Base-by-base conservation (phyloP, 2,113 vertebrate species). In the Mus pahari region DNA sequence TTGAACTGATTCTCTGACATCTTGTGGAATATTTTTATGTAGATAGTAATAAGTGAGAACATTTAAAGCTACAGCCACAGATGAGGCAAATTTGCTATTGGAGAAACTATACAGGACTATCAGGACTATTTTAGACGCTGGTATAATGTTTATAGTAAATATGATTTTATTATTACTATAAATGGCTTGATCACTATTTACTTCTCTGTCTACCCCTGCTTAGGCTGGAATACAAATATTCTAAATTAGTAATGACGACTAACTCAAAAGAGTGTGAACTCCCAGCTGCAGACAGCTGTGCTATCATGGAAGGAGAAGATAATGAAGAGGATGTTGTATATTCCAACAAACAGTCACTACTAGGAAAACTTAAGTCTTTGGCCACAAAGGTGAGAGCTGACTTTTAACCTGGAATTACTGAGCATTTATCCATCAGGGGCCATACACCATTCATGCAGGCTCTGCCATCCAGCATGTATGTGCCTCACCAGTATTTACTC, bases 161-260 rank as follows among this genome's bases (percentile, higher is more conserved):
- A 45, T 81, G 12, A 31, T 20, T 70, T 39, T 55, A 68, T 70
- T 82, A 42, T 33, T 71, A 16, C 8, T 82, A 42, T 31, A 91
- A 70, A 55, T 70, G 16, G 11, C 24, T 28, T n/a, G 7, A 39
- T 78, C 88, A 73, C 86, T 87, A 26, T 90, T 66, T 94, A 17
- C 24, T 77, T 96, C n/a, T 97, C 26, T 64, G 42, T 96, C 96
- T 64, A 60, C 68, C 22, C 55, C 62, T 96, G 36, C 94, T 96
- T 96, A 99, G 99, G 98, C 75, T 99, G 98, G 99, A 99, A 98
- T 99, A 99, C 97, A 99, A 99, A 97, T 99, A 99, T 98, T 99
- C 99, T 55, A 99, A 99, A 92, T 97, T 99, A 97, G 99, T 99
- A 97, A 99, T 99, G 99, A 99, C 99, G 12, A 98, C 99, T 4